These are phyloP conservation scores for Carcina quercana DNA, from an alignment of 2,888 invertebrate species.

Conservation along the genomic window DNA sequence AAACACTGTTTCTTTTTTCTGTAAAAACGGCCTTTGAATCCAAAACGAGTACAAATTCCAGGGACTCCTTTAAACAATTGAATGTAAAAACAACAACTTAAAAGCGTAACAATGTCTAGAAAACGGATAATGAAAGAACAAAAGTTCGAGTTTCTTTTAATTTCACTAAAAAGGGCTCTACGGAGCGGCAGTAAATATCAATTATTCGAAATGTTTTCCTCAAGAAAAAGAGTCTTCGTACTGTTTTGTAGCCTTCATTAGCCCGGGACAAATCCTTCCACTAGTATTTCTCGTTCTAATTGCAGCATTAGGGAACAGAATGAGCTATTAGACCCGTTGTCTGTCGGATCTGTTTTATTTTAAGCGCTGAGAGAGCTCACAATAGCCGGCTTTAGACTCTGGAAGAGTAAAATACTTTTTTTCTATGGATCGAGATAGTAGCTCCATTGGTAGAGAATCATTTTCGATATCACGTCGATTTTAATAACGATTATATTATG, in stretches of 20 bases:
- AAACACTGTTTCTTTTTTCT: too few species aligned
- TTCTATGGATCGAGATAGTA: conserved; percentile 19
- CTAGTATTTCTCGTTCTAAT: conserved; percentile 18
- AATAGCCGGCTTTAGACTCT: conserved; percentile 31
- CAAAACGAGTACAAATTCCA: too few species aligned
- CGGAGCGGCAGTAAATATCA: conserved; percentile 38
- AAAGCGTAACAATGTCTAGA: conserved; percentile 13
- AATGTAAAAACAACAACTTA: conserved; percentile 19
- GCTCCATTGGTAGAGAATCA: conserved; percentile 23
- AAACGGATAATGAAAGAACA: conserved; percentile 17
- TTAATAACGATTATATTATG: too few species aligned
- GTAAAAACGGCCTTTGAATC: neutral
- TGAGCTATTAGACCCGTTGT: conserved; percentile 8
- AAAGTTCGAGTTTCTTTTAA: conserved; percentile 33
- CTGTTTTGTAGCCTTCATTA: conserved; percentile 59
- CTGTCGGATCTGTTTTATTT: conserved; percentile 21
- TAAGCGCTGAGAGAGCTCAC: conserved; percentile 38
- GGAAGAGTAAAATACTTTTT: conserved; percentile 31
- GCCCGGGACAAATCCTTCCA: conserved; percentile 58
- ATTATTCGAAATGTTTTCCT: conserved; percentile 39
- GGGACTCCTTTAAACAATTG: conserved; percentile 9
- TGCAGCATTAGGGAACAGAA: conserved; percentile 11
- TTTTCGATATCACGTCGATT: too few species aligned
- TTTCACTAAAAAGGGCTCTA: conserved; percentile 31
- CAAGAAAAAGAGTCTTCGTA: conserved; percentile 20